Conservation (phyloP, 2,888 invertebrate species). For the Sarcophaga subvicina region DNA sequence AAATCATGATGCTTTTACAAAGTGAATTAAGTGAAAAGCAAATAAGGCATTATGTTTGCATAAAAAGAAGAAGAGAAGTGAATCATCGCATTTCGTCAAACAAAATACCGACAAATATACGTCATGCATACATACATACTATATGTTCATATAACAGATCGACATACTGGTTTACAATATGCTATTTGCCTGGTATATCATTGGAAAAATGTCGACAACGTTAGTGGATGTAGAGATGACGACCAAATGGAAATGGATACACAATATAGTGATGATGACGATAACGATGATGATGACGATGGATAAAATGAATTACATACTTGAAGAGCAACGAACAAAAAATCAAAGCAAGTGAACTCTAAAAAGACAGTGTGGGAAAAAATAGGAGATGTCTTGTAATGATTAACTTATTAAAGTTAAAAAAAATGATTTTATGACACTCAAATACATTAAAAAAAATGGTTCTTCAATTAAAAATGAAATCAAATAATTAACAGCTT, state of each 20-base stretch:
- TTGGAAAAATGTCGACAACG: background rate
- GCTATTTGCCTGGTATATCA: background rate
- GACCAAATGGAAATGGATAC: constrained; percentile 29
- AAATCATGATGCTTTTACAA: constrained; percentile 72
- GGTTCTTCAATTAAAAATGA: no score
- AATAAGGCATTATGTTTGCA: constrained; percentile 72
- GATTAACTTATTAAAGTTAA: no score
- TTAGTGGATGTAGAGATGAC: background rate
- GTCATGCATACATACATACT: background rate
- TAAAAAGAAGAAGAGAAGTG: constrained; percentile 25
- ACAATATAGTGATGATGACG: background rate
- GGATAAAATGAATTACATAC: constrained; percentile 23
- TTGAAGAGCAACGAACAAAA: background rate
- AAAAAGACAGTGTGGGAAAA: background rate
- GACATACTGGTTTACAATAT: background rate
- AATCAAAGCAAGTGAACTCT: background rate
- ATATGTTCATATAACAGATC: background rate
- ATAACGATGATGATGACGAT: background rate
- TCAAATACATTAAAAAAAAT: no score
- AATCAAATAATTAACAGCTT: no score
- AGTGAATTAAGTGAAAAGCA: constrained; percentile 79
- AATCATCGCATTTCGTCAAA: constrained; percentile 28
- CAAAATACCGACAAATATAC: background rate
- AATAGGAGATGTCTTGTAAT: background rate
- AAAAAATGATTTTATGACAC: no score